A percentile compares a stretch with the other conserved stretches of the same genome.
phyloP scores from a whole-genome alignment of 2,113 vertebrate genomes.

The Litocranius walleri region DNA sequence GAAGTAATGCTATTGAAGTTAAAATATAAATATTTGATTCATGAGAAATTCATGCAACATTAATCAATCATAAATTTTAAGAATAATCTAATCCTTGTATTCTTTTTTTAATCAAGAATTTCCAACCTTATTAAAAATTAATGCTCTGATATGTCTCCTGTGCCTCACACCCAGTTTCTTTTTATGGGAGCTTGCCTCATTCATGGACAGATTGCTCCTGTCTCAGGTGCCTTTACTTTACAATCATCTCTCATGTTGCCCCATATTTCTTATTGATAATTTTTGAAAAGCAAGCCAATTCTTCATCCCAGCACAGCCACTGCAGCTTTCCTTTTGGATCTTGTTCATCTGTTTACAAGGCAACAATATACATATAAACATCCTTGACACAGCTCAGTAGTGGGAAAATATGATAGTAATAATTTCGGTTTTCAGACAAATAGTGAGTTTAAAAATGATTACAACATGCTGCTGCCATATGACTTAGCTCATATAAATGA shows the following conservation, averaged over 20 bases:
- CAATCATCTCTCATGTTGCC: neutral
- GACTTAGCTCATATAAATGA: neutral
- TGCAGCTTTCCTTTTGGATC: slow-evolving; percentile 13
- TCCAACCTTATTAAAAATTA: neutral
- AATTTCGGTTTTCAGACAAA: slow-evolving; percentile 30
- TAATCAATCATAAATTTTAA: neutral
- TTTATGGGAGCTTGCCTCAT: neutral
- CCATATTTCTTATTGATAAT: slow-evolving; percentile 56
- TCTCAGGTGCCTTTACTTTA: slow-evolving; percentile 24
- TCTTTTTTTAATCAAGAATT: neutral
- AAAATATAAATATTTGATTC: neutral
- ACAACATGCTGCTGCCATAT: neutral
- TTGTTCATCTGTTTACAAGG: slow-evolving; percentile 63
- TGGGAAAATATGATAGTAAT: slow-evolving; percentile 58
- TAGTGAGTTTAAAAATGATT: neutral
- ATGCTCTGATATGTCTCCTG: neutral
- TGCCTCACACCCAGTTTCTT: neutral
- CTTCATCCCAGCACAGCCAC: neutral
- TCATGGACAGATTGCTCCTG: slow-evolving; percentile 1
- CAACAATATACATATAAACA: slow-evolving; percentile 63
- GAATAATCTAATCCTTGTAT: neutral
- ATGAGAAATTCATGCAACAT: neutral
- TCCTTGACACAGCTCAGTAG: neutral
- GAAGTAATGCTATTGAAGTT: neutral
- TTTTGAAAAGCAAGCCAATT: slow-evolving; percentile 32